phyloP scores from a whole-genome alignment of 2,113 vertebrate species.

The Psilopsiagon aurifrons region DNA sequence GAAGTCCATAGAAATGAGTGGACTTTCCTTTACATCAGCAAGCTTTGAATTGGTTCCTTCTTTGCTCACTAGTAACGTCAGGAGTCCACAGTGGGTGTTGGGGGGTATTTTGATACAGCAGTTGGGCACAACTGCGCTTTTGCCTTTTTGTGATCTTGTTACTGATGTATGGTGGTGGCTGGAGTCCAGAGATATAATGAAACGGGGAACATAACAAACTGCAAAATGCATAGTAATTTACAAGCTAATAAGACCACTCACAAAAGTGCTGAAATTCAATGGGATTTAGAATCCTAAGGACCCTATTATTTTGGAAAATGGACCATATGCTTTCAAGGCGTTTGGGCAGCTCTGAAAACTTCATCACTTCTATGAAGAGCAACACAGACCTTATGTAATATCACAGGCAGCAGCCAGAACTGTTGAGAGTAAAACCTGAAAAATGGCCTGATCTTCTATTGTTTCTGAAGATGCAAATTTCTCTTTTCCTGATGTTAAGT shows the following conservation, averaged over 20 bases:
- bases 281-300: slow-evolving; percentile 39
- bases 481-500: slow-evolving; percentile 56
- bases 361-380: slow-evolving; percentile 31
- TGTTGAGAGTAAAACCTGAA: slow-evolving; percentile 33
- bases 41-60: slow-evolving; percentile 11
- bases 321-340: slow-evolving; percentile 42
- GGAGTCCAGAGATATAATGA: background rate
- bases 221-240: background rate
- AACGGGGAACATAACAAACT: background rate
- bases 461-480: slow-evolving; percentile 61
- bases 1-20: slow-evolving; percentile 48
- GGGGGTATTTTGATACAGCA: slow-evolving; percentile 7
- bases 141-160: background rate
- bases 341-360: slow-evolving; percentile 44
- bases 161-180: background rate
- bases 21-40: slow-evolving; percentile 59
- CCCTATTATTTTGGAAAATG: slow-evolving; percentile 32
- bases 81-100: background rate
- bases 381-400: background rate
- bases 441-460: slow-evolving; percentile 16
- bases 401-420: background rate
- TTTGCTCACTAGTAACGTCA: background rate
- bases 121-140: background rate
- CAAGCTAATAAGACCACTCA: background rate
- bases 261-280: slow-evolving; percentile 37